Percentiles rank a stretch among this genome's conserved stretches.
These are phyloP conservation scores for Nycticryphes semicollaris DNA, from an alignment of 2,113 vertebrate genomes.

Conservation along the genomic window DNA sequence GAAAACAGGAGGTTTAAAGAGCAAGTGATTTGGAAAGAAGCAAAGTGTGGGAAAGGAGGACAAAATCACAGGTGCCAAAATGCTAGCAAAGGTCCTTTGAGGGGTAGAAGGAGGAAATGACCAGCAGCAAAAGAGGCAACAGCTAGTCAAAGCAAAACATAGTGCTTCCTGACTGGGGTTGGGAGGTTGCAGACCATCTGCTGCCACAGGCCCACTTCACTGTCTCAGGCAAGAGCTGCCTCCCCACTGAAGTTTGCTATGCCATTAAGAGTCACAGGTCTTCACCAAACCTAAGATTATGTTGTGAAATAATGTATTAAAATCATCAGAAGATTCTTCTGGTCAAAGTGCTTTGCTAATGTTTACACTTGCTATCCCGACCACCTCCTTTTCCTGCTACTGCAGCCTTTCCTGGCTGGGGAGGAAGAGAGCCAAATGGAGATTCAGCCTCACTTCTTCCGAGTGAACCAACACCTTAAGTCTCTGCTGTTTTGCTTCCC, in stretches of 20 bases:
- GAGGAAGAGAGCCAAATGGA: not conserved
- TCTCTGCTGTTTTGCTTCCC: conserved; percentile 29
- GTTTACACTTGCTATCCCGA: not conserved
- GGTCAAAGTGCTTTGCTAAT: not conserved
- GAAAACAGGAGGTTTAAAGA: not conserved
- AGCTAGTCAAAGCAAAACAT: conserved; percentile 21
- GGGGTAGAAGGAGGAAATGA: not conserved
- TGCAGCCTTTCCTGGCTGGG: not conserved
- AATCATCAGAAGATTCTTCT: not conserved
- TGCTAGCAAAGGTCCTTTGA: not conserved
- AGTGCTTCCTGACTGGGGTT: not conserved
- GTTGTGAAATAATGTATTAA: not conserved
- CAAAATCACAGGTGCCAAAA: not conserved
- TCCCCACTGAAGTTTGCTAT: not conserved
- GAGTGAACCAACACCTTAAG: not conserved
- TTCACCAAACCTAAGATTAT: not conserved
- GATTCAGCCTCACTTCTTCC: conserved; percentile 2
- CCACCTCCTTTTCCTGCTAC: not conserved
- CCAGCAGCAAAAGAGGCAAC: not conserved
- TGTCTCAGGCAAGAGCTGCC: not conserved
- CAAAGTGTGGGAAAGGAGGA: not conserved
- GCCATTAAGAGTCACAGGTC: not conserved
- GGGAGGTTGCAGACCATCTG: not conserved
- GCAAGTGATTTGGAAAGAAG: not conserved
- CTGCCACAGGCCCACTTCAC: not conserved